These are phyloP conservation scores for Leucophora obtusa DNA, from an alignment of 2,888 invertebrate genomes.

Conservation along the genomic window DNA sequence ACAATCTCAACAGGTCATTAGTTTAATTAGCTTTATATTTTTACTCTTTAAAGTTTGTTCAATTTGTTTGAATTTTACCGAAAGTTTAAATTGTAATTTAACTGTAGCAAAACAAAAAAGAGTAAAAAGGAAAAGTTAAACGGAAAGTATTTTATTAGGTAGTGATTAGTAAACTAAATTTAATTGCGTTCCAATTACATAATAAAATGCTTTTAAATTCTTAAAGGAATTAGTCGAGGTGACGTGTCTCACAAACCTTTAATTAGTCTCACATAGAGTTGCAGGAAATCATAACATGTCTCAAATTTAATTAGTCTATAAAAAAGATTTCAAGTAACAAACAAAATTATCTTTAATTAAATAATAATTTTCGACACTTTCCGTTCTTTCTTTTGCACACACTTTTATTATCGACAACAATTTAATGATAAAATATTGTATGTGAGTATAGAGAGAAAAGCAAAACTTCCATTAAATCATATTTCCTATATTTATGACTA, in stretches of 20 bases:
- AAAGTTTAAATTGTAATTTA: constrained; percentile 51
- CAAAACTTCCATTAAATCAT: neutral
- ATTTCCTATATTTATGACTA: neutral
- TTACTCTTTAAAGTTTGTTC: neutral
- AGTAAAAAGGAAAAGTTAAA: constrained; percentile 38
- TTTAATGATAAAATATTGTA: neutral
- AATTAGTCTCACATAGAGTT: no score
- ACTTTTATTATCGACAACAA: neutral
- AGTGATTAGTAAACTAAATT: neutral
- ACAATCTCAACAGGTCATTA: constrained; percentile 65
- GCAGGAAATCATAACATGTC: no score
- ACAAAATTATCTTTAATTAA: neutral
- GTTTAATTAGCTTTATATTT: constrained; percentile 63
- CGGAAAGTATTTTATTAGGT: neutral
- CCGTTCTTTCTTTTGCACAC: neutral
- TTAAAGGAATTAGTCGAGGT: no score
- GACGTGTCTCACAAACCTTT: no score
- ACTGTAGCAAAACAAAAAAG: neutral
- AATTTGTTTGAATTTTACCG: constrained; percentile 53
- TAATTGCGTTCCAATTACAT: no score
- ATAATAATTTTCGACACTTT: neutral
- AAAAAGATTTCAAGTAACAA: neutral
- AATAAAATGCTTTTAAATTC: no score
- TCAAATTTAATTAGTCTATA: neutral
- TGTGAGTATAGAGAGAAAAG: neutral